Percentiles rank a stretch among this genome's conserved stretches.
Conservation (phyloP, 2,797 vertebrate species). For the Rachycentron canadum region DNA sequence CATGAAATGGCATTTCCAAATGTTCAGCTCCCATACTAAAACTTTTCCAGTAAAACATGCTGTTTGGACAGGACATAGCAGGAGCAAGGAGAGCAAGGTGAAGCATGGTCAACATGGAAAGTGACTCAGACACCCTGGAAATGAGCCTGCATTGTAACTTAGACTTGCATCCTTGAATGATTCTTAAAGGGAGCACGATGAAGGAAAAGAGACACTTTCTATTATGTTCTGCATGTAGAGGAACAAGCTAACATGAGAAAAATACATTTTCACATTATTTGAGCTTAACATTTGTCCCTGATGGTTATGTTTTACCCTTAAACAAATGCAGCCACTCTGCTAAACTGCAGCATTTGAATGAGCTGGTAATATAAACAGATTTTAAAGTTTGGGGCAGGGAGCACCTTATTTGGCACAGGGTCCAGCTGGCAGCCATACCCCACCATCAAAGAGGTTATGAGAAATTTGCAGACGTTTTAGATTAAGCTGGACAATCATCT, state of each 20-base stretch:
- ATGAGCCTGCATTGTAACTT: constrained; percentile 15
- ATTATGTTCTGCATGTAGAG: constrained; percentile 3
- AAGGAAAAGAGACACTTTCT: constrained; percentile 1
- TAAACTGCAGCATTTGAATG: constrained; percentile 45
- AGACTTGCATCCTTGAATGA: constrained; percentile 15
- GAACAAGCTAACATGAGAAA: constrained; percentile 14
- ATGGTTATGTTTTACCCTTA: constrained; percentile 29
- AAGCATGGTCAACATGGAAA: constrained; percentile 47
- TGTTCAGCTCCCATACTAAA: neutral
- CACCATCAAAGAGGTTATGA: constrained; percentile 63
- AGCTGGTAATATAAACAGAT: constrained; percentile 49
- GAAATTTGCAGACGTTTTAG: constrained; percentile 70
- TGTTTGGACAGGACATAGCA: constrained; percentile 42
- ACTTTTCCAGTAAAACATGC: constrained; percentile 45
- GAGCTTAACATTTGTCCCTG: constrained; percentile 14
- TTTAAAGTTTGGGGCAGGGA: constrained; percentile 42
- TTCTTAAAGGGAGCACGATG: constrained; percentile 6
- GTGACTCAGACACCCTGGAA: constrained; percentile 58
- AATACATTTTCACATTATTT: constrained; percentile 20
- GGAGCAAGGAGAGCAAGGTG: constrained; percentile 35
- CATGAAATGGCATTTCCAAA: constrained; percentile 5
- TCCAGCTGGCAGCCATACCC: constrained; percentile 52
- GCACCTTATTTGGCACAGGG: constrained; percentile 54
- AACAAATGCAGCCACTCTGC: constrained; percentile 17
- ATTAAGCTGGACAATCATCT: constrained; percentile 76